Evolutionary conservation across 2,797 vertebrate species (phyloP), one percentile per base, ranked within the genome.

Genomic region (Gallinago nigripennis): DNA sequence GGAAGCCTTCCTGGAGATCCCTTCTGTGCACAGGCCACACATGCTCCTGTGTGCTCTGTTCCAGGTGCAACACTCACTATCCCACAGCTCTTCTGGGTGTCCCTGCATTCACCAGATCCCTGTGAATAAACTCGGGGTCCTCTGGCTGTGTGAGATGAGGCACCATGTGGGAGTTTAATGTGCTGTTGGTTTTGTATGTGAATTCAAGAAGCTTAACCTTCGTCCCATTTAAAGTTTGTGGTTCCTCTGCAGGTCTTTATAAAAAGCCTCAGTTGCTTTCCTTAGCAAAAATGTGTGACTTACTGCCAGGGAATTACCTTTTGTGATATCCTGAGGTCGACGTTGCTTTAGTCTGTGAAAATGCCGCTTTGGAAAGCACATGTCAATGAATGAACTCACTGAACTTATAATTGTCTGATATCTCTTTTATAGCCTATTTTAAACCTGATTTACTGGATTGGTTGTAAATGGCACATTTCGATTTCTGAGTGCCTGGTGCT

Each of bases 41-140:
- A 1, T 14, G 9, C 2, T 87, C 13, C 31, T 43, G 2, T 3
- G 3, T 61, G n/a, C 27, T 68, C 60, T 48, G 31, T 48, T 21
- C 31, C 3, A 3, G 11, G 31, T 53, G 46, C 18, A 70, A 6
- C 6, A 7, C 8, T 30, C 7, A 1, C 8, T 16, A 3, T 80
- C 30, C 11, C 15, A 73, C 39, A 16, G 39, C 48, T 57, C 27
- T 75, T 24, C 43, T 23, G 16, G 4, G 9, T 8, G 4, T 23
- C 51, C 41, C 16, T 0, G 0, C 0, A 0, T 41, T 85, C 65
- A 56, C 27, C 11, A 69, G 17, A 45, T 63, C 48, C 15, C 16
- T 1, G 0, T 21, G 35, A 75, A 19, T 17, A 37, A 90, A n/a
- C 13, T 73, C 30, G 25, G 2, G 10, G 21, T 58, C 68, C 35